Evolutionary conservation across 1,140 invertebrate genomes (phyloP), one percentile per base, ranked within the genome.

Genomic region (Drosophila pandora): DNA sequence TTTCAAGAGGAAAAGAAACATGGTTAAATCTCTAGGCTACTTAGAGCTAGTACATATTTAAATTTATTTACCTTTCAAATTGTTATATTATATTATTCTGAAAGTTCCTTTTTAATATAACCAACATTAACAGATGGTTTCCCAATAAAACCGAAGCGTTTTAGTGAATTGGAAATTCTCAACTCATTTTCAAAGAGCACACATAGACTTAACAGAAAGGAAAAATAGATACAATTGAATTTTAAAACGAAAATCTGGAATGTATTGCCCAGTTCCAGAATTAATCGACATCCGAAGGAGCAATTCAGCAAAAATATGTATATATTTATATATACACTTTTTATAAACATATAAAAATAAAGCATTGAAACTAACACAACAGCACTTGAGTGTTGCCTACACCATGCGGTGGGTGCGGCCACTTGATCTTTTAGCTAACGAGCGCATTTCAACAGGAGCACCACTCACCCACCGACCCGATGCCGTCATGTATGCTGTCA

Each of bases 381-480:
- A 87, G 70, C 82, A 82, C 82, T 85, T 78, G 76, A 85, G 82
- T 85, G 82, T 78, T 80, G 74, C 72, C 69, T 77, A 74, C 63
- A 67, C 49, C 61, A 55, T 64, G 65, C 52, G 56, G 43, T 61
- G 55, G 70, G 81, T 75, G 68, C 61, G 68, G 82, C 78, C 82
- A 85, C 82, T 85, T 85, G 82, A 85, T 85, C 82, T 85, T 85
- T 87, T 85, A 82, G 79, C 83, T 88, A 88, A 88, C 83, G 83
- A 88, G 83, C 83, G 76, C 79, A 79, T 88, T 88, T 83, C 76
- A 83, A 82, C 79, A 88, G 73, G 47, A 70, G 48, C 59, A 68
- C 71, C 47, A 61, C 57, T 73, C 59, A 37, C 55, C 30, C 55
- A 47, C 53, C 22, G 8, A 12, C 54, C 45, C 41, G 22, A 70